phyloP scores from a whole-genome alignment of 2,113 vertebrate species.

The Turnix velox region DNA sequence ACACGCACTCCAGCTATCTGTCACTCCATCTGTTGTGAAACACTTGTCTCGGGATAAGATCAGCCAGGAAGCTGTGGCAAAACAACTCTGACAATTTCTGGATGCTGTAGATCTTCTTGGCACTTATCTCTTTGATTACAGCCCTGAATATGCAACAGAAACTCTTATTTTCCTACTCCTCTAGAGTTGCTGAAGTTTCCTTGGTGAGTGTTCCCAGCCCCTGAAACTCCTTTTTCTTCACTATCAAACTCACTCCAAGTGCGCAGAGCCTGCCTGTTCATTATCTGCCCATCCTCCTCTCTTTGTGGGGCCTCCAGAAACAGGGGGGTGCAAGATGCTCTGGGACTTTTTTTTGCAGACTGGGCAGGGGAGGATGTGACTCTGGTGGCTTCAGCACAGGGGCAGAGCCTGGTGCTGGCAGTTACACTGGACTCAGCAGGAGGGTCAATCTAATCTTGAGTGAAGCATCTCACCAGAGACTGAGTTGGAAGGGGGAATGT shows the following conservation, averaged over 20 bases:
- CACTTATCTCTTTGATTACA: conserved; percentile 17
- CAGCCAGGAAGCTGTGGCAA: conserved; percentile 32
- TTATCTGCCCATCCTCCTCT: neutral
- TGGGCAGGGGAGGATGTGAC: too few species aligned
- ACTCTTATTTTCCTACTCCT: conserved; percentile 7
- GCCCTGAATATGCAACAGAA: conserved; percentile 37
- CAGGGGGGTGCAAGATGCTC: too few species aligned
- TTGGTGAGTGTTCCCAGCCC: neutral
- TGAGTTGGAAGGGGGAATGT: neutral
- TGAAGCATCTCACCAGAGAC: neutral
- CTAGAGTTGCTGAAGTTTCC: neutral
- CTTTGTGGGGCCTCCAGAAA: neutral
- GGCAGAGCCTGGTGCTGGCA: neutral
- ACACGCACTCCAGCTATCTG: neutral
- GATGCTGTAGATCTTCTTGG: conserved; percentile 24
- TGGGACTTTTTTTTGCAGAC: too few species aligned
- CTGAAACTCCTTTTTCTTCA: neutral
- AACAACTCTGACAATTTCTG: conserved; percentile 26
- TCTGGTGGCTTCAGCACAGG: neutral
- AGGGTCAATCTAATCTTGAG: neutral
- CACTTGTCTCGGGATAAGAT: conserved; percentile 26
- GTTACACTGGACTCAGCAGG: too few species aligned
- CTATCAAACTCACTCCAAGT: neutral
- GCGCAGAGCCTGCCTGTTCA: neutral
- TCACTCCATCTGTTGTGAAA: conserved; percentile 31